Conservation (phyloP, 2,113 vertebrate species). For the Tragelaphus buxtoni region DNA sequence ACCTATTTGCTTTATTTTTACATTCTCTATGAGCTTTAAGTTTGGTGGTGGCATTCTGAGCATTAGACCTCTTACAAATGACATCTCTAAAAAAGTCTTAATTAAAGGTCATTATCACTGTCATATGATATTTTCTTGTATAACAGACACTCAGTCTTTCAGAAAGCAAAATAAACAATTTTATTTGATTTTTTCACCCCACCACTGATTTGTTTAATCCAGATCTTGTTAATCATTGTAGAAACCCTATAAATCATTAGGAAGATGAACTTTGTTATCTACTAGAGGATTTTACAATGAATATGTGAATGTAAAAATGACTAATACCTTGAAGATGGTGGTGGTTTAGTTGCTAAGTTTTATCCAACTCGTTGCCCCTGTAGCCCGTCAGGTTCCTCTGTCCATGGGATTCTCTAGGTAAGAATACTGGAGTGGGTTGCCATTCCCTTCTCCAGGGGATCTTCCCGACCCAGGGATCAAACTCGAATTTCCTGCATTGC, state of each 20-base stretch:
- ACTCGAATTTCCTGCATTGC: neutral
- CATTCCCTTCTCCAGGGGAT: neutral
- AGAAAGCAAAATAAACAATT: conserved; percentile 37
- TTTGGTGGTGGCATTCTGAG: conserved; percentile 8
- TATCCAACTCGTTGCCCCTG: neutral
- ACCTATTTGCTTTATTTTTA: conserved; percentile 31
- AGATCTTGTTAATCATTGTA: conserved; percentile 24
- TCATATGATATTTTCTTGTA: conserved; percentile 16
- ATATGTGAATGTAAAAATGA: conserved; percentile 30
- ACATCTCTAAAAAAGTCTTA: neutral
- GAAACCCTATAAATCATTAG: neutral
- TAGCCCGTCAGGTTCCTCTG: neutral
- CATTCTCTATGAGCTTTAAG: conserved; percentile 47
- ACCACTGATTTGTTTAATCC: conserved; percentile 9
- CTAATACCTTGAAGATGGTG: neutral
- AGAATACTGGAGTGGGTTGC: neutral
- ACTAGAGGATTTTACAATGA: conserved; percentile 32
- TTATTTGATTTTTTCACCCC: neutral
- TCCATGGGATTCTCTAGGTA: neutral
- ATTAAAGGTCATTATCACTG: neutral
- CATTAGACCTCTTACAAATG: conserved; percentile 3
- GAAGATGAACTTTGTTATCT: conserved; percentile 35
- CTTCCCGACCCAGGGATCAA: neutral
- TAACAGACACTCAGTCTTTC: conserved; percentile 7
- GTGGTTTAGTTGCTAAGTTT: neutral